Evolutionary conservation across 2,888 invertebrate genomes (phyloP).

Genomic region (Parapristionchus giblindavisi): DNA sequence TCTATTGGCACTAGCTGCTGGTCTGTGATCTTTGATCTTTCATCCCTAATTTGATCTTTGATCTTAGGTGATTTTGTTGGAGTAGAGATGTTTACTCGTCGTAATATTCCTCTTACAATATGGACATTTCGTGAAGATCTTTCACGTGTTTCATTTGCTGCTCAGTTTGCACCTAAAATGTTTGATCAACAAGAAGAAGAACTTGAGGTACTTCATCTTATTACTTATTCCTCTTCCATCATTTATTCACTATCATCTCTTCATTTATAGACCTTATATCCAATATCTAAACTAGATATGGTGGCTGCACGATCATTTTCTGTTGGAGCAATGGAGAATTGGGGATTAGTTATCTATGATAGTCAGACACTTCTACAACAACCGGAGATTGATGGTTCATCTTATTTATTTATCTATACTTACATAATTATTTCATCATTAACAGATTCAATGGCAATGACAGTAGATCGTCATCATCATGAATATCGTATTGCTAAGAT

Average conservation of each 20-base stretch:
- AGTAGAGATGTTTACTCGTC: constrained; percentile 58
- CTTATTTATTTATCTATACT: neutral
- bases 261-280: constrained; percentile 57
- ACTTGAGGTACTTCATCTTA: constrained; percentile 47
- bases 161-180: constrained; percentile 61
- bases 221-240: neutral
- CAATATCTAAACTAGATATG: constrained; percentile 70
- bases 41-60: no score
- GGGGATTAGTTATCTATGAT: constrained; percentile 71
- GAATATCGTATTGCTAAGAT: constrained; percentile 68
- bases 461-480: constrained; percentile 64
- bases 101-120: constrained; percentile 62
- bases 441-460: constrained; percentile 56
- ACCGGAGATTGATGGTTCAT: constrained; percentile 38
- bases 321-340: constrained; percentile 73
- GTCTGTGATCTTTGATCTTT: constrained; percentile 44
- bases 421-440: neutral
- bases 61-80: constrained; percentile 58
- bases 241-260: no score
- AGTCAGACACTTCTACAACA: constrained; percentile 64
- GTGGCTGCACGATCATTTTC: constrained; percentile 71
- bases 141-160: constrained; percentile 58
- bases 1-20: constrained; percentile 69
- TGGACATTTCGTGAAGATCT: constrained; percentile 61
- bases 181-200: constrained; percentile 64